Percentiles rank a stretch among this genome's conserved stretches.
These are phyloP conservation scores for Latheticus oryzae DNA, from an alignment of 2,888 invertebrate species.

Conservation along the genomic window DNA sequence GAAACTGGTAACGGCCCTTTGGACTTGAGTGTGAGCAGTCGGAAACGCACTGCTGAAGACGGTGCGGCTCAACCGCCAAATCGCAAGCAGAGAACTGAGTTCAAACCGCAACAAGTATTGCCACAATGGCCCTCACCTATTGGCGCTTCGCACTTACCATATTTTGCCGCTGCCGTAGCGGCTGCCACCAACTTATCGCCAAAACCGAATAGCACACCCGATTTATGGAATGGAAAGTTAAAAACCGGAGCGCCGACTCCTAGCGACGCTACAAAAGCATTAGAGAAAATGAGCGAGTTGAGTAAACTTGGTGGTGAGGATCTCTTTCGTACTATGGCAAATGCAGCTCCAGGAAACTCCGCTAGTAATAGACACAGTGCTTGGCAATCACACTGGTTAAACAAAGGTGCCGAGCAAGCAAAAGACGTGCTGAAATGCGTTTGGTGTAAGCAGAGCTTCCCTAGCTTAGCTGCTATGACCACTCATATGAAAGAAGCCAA, in stretches of 20 bases:
- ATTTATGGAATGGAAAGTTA: slow-evolving; percentile 83
- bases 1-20: slow-evolving; percentile 77
- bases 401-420: slow-evolving; percentile 94
- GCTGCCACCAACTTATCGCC: slow-evolving; percentile 78
- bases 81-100: slow-evolving; percentile 77
- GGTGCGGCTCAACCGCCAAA: slow-evolving; percentile 71
- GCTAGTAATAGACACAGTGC: slow-evolving; percentile 83
- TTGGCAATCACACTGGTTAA: slow-evolving; percentile 98
- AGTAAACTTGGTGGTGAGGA: slow-evolving; percentile 87
- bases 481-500: slow-evolving; percentile 99
- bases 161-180: slow-evolving; percentile 82
- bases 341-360: slow-evolving; percentile 67
- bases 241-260: slow-evolving; percentile 76
- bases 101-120: slow-evolving; percentile 75
- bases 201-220: slow-evolving; percentile 72
- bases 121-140: slow-evolving; percentile 83
- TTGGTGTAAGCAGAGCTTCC: slow-evolving; percentile 98
- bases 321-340: slow-evolving; percentile 74
- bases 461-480: slow-evolving; percentile 92
- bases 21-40: slow-evolving; percentile 82
- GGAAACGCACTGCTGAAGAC: slow-evolving; percentile 75
- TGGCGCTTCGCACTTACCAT: slow-evolving; percentile 80
- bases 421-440: slow-evolving; percentile 97
- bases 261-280: slow-evolving; percentile 86
- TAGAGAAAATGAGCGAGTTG: slow-evolving; percentile 92